phyloP scores from a whole-genome alignment of 2,888 invertebrate genomes.

The Lumbricus terrestris region DNA sequence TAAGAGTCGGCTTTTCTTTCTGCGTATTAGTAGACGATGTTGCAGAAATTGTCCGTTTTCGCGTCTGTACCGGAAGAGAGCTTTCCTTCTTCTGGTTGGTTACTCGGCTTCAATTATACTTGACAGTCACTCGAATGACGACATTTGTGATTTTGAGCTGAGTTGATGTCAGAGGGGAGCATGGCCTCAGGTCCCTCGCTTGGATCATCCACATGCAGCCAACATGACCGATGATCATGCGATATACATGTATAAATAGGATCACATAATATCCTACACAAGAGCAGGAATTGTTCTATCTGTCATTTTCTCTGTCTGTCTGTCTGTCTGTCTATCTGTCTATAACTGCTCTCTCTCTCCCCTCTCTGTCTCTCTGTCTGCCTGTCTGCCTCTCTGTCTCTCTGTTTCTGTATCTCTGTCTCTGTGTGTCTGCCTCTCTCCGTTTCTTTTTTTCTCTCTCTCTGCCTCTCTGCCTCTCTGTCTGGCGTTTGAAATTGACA shows the following conservation, averaged over 20 bases:
- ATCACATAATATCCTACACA: too few relatives aligned
- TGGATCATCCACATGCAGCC: neutral
- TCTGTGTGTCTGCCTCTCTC: neutral
- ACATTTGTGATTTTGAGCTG: neutral
- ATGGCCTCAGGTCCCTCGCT: neutral
- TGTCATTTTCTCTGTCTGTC: too few relatives aligned
- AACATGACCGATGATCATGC: neutral
- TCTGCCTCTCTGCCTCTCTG: neutral
- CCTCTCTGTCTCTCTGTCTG: neutral
- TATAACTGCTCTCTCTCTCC: neutral
- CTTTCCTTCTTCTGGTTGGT: neutral
- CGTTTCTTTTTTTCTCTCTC: neutral
- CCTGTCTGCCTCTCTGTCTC: neutral
- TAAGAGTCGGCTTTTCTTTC: neutral
- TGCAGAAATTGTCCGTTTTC: neutral
- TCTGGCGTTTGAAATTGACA: too few relatives aligned
- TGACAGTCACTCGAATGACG: neutral
- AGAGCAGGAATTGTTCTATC: too few relatives aligned
- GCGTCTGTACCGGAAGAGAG: neutral
- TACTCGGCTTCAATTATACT: neutral
- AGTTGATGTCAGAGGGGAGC: neutral
- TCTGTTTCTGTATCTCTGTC: neutral
- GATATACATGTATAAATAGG: neutral
- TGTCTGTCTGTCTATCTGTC: too few relatives aligned
- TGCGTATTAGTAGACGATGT: neutral